Percentiles rank a stretch among this genome's conserved stretches.
These are phyloP conservation scores for Bradysia coprophila DNA, from an alignment of 1,140 invertebrate species.

Conservation along the genomic window DNA sequence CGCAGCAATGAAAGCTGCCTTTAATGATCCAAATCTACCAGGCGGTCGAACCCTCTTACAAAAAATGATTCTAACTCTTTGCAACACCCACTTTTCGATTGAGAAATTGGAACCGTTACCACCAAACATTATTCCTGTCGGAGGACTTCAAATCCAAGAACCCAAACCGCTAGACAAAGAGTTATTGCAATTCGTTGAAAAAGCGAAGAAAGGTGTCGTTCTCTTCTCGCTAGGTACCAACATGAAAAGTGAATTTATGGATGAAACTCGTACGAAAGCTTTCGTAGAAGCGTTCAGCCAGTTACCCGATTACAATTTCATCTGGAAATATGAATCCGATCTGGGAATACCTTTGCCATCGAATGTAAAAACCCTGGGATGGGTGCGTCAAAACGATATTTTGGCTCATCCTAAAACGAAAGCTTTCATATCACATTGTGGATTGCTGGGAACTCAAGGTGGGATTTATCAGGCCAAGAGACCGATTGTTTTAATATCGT, in stretches of 20 bases:
- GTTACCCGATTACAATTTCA: slow-evolving; percentile 19
- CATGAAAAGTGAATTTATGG: slow-evolving; percentile 16
- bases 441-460: slow-evolving; percentile 21
- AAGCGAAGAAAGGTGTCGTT: slow-evolving; percentile 23
- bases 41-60: too few relatives aligned
- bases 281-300: slow-evolving; percentile 22
- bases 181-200: slow-evolving; percentile 24
- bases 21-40: too few relatives aligned
- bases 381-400: slow-evolving; percentile 25
- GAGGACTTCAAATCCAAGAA: slow-evolving; percentile 25
- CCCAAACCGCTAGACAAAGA: slow-evolving; percentile 15
- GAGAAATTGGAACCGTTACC: slow-evolving; percentile 8
- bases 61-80: background rate
- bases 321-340: slow-evolving; percentile 24
- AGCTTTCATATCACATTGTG: slow-evolving; percentile 21
- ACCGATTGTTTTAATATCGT: too few relatives aligned
- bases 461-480: too few relatives aligned
- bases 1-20: too few relatives aligned
- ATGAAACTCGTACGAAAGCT: slow-evolving; percentile 10
- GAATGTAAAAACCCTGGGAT: slow-evolving; percentile 26
- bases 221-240: slow-evolving; percentile 28
- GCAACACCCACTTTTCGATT: background rate
- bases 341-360: slow-evolving; percentile 11
- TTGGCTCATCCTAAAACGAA: slow-evolving; percentile 11
- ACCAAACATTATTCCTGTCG: slow-evolving; percentile 26